Conservation (phyloP, 2,888 invertebrate species). For the Tribolium freemani region DNA sequence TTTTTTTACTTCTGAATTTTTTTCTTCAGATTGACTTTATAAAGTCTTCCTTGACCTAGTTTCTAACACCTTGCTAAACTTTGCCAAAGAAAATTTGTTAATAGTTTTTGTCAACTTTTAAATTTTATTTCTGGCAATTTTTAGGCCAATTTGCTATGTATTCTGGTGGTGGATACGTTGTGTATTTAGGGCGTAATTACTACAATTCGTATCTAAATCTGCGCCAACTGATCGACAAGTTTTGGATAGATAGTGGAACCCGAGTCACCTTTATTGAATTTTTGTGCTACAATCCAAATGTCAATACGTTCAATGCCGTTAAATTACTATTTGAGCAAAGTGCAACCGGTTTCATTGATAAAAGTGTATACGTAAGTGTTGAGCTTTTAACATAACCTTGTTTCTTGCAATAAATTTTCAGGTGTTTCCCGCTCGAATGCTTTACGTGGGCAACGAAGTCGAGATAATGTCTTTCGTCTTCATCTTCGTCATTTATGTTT, state of each 20-base stretch:
- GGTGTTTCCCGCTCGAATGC: background rate
- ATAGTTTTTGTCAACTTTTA: too few relatives aligned
- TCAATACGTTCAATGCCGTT: slow-evolving; percentile 57
- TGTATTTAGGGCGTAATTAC: slow-evolving; percentile 55
- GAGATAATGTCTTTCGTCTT: slow-evolving; percentile 5
- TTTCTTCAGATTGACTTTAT: too few relatives aligned
- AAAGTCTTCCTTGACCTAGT: too few relatives aligned
- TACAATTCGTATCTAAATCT: slow-evolving; percentile 55
- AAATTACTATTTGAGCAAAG: slow-evolving; percentile 54
- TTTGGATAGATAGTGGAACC: slow-evolving; percentile 56
- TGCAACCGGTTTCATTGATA: slow-evolving; percentile 52
- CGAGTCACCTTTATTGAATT: slow-evolving; percentile 57
- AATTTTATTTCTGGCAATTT: too few relatives aligned
- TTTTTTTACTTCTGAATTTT: too few relatives aligned
- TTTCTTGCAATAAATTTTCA: background rate
- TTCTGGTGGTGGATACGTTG: slow-evolving; percentile 58
- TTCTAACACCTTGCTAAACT: too few relatives aligned
- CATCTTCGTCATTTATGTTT: slow-evolving; percentile 50
- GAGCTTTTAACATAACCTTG: background rate
- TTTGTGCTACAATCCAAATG: slow-evolving; percentile 56
- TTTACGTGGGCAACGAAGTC: background rate
- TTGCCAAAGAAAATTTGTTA: too few relatives aligned
- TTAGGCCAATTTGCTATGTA: slow-evolving; percentile 55
- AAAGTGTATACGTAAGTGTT: slow-evolving; percentile 47
- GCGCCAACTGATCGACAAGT: slow-evolving; percentile 51